phyloP scores from a whole-genome alignment of 1,140 invertebrate species.

The Dreissena rostriformis region DNA sequence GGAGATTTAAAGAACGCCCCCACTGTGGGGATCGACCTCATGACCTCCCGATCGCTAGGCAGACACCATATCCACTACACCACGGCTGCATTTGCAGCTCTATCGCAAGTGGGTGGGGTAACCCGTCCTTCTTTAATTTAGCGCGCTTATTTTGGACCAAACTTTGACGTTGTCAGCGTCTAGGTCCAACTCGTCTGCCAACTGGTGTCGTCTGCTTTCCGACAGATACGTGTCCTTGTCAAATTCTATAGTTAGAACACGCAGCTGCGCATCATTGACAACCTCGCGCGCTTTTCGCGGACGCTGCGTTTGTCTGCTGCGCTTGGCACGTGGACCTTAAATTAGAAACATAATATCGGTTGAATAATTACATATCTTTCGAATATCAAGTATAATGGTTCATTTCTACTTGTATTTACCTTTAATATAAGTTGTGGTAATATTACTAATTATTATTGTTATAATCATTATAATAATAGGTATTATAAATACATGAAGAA shows the following conservation, averaged over 20 bases:
- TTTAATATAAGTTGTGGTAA: too few species aligned
- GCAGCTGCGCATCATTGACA: slow-evolving; percentile 42
- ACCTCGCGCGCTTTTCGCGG: slow-evolving; percentile 19
- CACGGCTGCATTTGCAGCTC: slow-evolving; percentile 19
- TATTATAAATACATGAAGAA: too few species aligned
- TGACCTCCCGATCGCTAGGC: too few species aligned
- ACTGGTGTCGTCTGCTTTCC: slow-evolving; percentile 31
- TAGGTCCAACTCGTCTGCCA: slow-evolving; percentile 40
- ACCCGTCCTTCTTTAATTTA: slow-evolving; percentile 23
- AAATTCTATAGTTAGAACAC: slow-evolving; percentile 46
- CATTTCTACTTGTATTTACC: too few species aligned
- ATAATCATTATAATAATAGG: too few species aligned
- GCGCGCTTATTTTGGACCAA: slow-evolving; percentile 49
- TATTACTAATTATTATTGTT: too few species aligned
- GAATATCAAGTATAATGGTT: too few species aligned
- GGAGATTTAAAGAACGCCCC: too few species aligned
- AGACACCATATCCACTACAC: too few species aligned
- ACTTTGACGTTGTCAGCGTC: slow-evolving; percentile 41
- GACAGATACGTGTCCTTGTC: slow-evolving; percentile 43
- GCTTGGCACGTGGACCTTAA: slow-evolving; percentile 39
- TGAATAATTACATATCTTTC: too few species aligned
- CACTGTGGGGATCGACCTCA: too few species aligned
- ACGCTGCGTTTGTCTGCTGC: background rate
- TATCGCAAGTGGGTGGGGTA: slow-evolving; percentile 1
- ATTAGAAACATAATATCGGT: slow-evolving; percentile 23